Percentiles rank a stretch among this genome's conserved stretches.
Evolutionary conservation across 2,797 vertebrate species (phyloP).

Genomic region (Periophthalmus magnuspinnatus): DNA sequence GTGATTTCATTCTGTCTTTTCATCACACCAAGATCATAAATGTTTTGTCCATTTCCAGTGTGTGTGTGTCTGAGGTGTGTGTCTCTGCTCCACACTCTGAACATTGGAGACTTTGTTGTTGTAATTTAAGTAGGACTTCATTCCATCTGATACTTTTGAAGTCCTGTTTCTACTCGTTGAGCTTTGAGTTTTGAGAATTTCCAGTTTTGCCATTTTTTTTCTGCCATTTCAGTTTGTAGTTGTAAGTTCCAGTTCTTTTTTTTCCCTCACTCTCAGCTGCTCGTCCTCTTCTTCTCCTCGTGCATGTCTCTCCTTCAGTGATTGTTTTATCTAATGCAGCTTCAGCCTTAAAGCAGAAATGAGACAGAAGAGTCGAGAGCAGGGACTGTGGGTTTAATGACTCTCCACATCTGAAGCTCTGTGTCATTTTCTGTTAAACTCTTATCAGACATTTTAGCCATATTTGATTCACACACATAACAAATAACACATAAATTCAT

Average conservation of each 20-base stretch:
- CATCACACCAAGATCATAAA: too few species aligned
- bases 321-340: background rate
- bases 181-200: background rate
- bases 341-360: background rate
- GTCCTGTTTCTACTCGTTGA: background rate
- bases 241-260: too few species aligned
- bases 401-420: slow-evolving; percentile 18
- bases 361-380: slow-evolving; percentile 4
- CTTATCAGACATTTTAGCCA: background rate
- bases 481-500: slow-evolving; percentile 1
- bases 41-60: background rate
- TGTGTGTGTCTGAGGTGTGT: background rate
- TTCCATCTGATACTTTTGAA: slow-evolving; percentile 8
- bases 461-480: slow-evolving; percentile 2
- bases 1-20: slow-evolving; percentile 7
- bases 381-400: background rate
- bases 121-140: slow-evolving; percentile 12
- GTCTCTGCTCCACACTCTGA: too few species aligned
- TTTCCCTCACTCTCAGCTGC: background rate
- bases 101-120: background rate
- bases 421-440: slow-evolving; percentile 6
- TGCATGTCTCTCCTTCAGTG: background rate
- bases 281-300: too few species aligned
- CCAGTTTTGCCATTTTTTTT: background rate
- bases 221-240: background rate